phyloP scores from a whole-genome alignment of 2,113 vertebrate species.

The Upupa epops region DNA sequence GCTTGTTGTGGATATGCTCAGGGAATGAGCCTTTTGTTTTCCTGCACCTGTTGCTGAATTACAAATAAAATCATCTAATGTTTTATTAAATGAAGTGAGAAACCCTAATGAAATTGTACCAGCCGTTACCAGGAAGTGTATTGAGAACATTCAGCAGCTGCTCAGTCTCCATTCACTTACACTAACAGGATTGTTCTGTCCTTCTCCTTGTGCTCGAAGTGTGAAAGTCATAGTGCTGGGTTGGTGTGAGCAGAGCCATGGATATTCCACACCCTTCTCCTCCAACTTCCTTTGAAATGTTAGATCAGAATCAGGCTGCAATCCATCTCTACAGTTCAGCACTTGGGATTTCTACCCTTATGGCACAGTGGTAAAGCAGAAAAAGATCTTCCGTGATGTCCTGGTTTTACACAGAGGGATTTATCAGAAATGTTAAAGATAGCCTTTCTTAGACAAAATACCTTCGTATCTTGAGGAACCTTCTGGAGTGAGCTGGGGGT shows the following conservation, averaged over 20 bases:
- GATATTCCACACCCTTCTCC: not conserved
- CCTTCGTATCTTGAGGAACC: not conserved
- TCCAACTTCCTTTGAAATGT: not conserved
- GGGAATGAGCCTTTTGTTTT: conserved; percentile 54
- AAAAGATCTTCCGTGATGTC: not conserved
- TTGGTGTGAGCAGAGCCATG: not conserved
- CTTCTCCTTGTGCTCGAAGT: not conserved
- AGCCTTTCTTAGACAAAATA: not conserved
- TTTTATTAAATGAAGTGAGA: conserved; percentile 51
- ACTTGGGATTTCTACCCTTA: not conserved
- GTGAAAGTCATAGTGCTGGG: not conserved
- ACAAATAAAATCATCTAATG: conserved; percentile 45
- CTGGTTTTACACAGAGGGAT: not conserved
- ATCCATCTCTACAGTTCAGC: not conserved
- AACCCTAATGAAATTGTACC: conserved; percentile 48
- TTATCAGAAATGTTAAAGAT: not conserved
- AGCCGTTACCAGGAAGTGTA: conserved; percentile 55
- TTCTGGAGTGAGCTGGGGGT: not conserved
- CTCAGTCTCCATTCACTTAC: not conserved
- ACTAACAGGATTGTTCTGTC: conserved; percentile 21
- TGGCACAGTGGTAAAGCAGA: not conserved
- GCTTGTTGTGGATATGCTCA: conserved; percentile 33
- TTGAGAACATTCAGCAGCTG: conserved; percentile 51
- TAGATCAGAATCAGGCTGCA: not conserved
- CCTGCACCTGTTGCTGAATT: conserved; percentile 48